Conservation (phyloP, 2,888 invertebrate species). For the Hirtodrosophila cameraria region DNA sequence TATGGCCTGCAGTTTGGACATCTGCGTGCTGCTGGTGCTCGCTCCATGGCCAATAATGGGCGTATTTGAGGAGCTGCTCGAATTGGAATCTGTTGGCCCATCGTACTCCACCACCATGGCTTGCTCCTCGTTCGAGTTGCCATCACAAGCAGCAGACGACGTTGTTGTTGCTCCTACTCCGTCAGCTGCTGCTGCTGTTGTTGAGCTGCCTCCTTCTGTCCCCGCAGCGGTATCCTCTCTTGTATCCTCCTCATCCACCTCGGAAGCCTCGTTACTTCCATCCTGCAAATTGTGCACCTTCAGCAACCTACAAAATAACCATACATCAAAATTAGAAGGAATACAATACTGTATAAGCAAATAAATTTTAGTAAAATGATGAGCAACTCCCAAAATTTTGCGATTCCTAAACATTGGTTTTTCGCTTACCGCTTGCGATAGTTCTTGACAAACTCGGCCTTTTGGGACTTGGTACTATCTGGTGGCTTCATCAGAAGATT, state of each 20-base stretch:
- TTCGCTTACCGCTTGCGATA: conserved; percentile 87
- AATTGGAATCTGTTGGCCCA: conserved; percentile 75
- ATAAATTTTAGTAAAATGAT: no score
- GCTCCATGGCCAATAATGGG: conserved; percentile 28
- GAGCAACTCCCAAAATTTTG: no score
- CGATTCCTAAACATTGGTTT: no score
- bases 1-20: conserved; percentile 83
- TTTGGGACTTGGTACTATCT: conserved; percentile 84
- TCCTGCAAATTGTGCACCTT: conserved; percentile 89
- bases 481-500: conserved; percentile 88
- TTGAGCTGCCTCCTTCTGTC: background rate
- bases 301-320: conserved; percentile 86
- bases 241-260: conserved; percentile 78
- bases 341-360: no score
- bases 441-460: conserved; percentile 84
- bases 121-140: conserved; percentile 68
- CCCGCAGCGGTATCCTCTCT: conserved; percentile 32
- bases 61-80: conserved; percentile 71
- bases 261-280: conserved; percentile 80
- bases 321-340: background rate
- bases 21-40: conserved; percentile 62
- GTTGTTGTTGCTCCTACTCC: conserved; percentile 17
- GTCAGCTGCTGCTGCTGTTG: no score
- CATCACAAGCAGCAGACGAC: conserved; percentile 35
- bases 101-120: conserved; percentile 81